Conservation (phyloP, 2,888 invertebrate species). For the Stegana nigrithorax region DNA sequence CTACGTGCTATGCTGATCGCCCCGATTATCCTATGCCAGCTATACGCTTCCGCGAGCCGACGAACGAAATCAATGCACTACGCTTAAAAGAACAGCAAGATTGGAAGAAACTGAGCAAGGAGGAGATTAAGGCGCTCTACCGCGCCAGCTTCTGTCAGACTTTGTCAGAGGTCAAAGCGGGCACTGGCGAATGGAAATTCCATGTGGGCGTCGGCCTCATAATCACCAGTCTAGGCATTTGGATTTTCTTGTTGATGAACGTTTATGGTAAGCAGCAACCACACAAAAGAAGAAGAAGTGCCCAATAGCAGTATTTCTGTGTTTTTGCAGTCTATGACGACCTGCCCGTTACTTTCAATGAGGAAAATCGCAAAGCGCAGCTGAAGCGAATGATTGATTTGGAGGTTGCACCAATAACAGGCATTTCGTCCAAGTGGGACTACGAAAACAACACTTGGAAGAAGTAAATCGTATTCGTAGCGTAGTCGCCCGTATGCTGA, state of each 20-base stretch:
- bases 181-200: conserved; percentile 64
- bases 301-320: background rate
- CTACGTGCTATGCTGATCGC: conserved; percentile 82
- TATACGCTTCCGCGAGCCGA: conserved; percentile 83
- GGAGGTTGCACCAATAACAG: conserved; percentile 83
- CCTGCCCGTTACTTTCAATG: conserved; percentile 78
- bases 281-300: background rate
- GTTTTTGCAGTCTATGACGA: conserved; percentile 71
- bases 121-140: conserved; percentile 95
- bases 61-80: conserved; percentile 80
- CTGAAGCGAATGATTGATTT: conserved; percentile 83
- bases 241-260: conserved; percentile 62
- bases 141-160: conserved; percentile 95
- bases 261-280: conserved; percentile 52
- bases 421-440: conserved; percentile 88
- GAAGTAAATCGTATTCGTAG: conserved; percentile 67
- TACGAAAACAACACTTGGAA: conserved; percentile 95
- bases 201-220: conserved; percentile 72
- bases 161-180: conserved; percentile 85
- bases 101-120: conserved; percentile 90
- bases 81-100: conserved; percentile 96
- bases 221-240: conserved; percentile 52
- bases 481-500: too few species aligned
- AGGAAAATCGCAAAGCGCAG: conserved; percentile 87
- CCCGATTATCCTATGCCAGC: conserved; percentile 90